Base-by-base conservation (phyloP, 2,888 invertebrate species). In the Dynastes maya region DNA sequence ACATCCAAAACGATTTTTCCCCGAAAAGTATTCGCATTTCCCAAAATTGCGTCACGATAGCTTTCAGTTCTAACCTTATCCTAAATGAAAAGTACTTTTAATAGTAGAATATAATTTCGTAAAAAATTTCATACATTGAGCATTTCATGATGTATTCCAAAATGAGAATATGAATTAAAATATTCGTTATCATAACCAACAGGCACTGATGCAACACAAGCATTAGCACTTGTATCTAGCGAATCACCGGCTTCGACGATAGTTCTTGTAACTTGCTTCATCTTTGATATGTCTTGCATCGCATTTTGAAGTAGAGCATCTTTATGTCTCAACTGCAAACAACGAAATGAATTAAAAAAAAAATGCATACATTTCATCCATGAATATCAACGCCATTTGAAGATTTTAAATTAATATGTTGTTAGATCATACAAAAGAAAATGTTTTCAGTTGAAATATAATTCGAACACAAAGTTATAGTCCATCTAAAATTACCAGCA, bases 71-170 rank as follows among this genome's bases (percentile, higher is more conserved):
- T 90, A 2, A 96, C 92, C 87, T 91, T 92, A 86, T 97, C 97
- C 91, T 94, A 84, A 58, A 85, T 85, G 83, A 84, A 80, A 78
- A 45, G 37, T 67, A 37, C 61, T 40, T 51, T 63, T 45, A 11
- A 40, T 27, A 61, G 40, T 64, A 27, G 4, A 64, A 32, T 11
- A 49, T 37, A 45, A 49, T 75, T 64, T 53, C n/a, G 29, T 1
- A 70, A 32, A 37, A 53, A n/a, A 51, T 13, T 58, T 86, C 87
- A 87, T 89, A 94, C 94, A 85, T 95, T 94, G 53, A 98, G 90
- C 98, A 98, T 98, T 86, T 97, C 97, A 86, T 96, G 94, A 89
- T 98, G 98, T 85, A 98, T 98, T 29, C 94, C 94, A 89, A 95
- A 97, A 89, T 97, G 97, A 72, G 96, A 94, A 86, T 98, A 98